Evolutionary conservation across 2,797 vertebrate genomes (phyloP).

Genomic region (Anguilla anguilla): DNA sequence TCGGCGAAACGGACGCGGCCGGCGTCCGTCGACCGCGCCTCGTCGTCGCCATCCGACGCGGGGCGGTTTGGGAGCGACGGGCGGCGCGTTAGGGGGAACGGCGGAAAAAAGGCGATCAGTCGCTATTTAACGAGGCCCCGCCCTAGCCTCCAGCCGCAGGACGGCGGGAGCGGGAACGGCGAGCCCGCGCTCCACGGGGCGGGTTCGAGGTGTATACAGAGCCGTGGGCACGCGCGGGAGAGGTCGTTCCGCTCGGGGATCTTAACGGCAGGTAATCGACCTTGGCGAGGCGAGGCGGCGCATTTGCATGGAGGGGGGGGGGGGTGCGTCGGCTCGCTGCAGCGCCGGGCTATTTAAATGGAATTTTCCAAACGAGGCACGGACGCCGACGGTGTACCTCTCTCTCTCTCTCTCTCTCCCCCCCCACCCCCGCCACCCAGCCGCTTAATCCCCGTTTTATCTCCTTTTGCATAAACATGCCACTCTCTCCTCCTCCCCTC

Average conservation of each 20-base stretch:
- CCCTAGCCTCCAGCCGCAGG: too few relatives aligned
- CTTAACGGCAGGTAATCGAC: conserved; percentile 57
- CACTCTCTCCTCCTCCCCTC: not conserved
- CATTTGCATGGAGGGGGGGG: conserved; percentile 59
- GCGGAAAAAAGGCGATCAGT: conserved; percentile 19
- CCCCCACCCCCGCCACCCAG: too few relatives aligned
- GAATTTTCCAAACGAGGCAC: conserved; percentile 43
- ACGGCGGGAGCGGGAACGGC: conserved; percentile 21
- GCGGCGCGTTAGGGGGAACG: conserved; percentile 31
- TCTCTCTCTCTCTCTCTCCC: not conserved
- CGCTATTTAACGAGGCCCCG: conserved; percentile 25
- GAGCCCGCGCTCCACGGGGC: conserved; percentile 61
- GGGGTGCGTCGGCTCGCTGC: conserved; percentile 53
- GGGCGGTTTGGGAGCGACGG: not conserved
- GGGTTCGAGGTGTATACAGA: conserved; percentile 58
- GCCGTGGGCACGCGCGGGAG: conserved; percentile 53
- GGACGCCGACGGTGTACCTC: conserved; percentile 24
- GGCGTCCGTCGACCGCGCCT: not conserved
- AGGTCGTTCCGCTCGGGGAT: conserved; percentile 53
- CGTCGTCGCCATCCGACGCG: not conserved
- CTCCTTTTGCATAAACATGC: conserved; percentile 1
- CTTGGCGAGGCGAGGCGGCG: conserved; percentile 43
- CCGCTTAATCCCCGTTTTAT: not conserved
- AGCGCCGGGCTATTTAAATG: conserved; percentile 42
- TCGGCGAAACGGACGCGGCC: not conserved